Base-by-base conservation (phyloP, 2,113 vertebrate species). In the Ranitomeya variabilis region DNA sequence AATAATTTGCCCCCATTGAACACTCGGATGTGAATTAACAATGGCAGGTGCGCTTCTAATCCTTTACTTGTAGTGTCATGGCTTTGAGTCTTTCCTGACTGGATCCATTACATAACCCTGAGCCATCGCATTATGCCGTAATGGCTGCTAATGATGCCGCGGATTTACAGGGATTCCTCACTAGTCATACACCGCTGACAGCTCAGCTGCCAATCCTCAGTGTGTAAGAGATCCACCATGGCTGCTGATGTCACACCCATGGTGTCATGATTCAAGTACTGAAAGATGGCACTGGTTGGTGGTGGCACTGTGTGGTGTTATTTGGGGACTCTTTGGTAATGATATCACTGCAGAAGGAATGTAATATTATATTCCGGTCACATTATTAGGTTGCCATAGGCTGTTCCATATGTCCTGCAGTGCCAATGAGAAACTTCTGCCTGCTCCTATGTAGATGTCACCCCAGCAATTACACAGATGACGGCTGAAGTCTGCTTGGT, bases 31-130 rank as follows among this genome's bases (percentile, higher is more conserved):
- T 64, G 18, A 19, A 64, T 64, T 64, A 19, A 64, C 16, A 66
- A 66, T 66, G 19, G 19, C 19, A 5, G 64, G 18, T 9, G 1
- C 55, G 7, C 9, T 1, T 3, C 12, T 57, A 9, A 57, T 9
- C 2, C 55, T 57, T 5, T 45, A 45, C 37, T 5, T 45, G 3
- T 45, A 3, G 60, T 83, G 64, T 52, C 31, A 12, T 6, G 37
- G 52, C 77, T 18, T 21, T 8, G 80, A 45, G 80, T 82, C 77
- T 21, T 79, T 16, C 0, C 77, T 55, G 80, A 7, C 77, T 19
- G 31, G 31, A 66, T 83, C 60, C 13, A 52, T 83, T 66, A 66
- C 80, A 83, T 80, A 60, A 80, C 71, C 15, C 71, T 45, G 69
- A 37, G 69, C 71, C 18, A 16, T 74, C 16, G 8, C 4, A 16